Evolutionary conservation across 2,888 invertebrate genomes (phyloP).

Genomic region (Catocala sponsa): DNA sequence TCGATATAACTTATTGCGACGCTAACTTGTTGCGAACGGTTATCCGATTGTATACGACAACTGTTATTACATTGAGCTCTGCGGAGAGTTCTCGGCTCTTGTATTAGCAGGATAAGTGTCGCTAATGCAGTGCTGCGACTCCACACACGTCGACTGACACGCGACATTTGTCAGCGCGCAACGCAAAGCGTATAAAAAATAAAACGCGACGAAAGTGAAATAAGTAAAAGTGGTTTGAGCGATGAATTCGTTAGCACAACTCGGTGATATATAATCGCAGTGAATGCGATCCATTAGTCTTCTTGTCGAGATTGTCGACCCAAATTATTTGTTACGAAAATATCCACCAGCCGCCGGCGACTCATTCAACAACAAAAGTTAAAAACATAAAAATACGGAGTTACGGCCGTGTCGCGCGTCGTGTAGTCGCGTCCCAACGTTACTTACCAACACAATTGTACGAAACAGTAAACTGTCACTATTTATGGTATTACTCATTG

Average conservation of each 20-base stretch:
- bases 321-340: slow-evolving; percentile 66
- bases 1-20: slow-evolving; percentile 45
- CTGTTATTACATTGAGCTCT: not conserved
- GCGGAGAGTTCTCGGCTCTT: not conserved
- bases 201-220: slow-evolving; percentile 47
- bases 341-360: slow-evolving; percentile 39
- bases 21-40: slow-evolving; percentile 34
- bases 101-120: slow-evolving; percentile 23
- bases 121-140: slow-evolving; percentile 11
- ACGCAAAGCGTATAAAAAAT: slow-evolving; percentile 44
- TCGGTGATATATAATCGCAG: slow-evolving; percentile 63
- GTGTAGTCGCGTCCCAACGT: no score
- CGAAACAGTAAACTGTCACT: slow-evolving; percentile 9
- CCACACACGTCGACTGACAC: slow-evolving; percentile 3
- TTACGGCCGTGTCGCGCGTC: not conserved
- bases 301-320: slow-evolving; percentile 62
- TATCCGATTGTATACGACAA: slow-evolving; percentile 16
- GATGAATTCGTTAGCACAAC: slow-evolving; percentile 61
- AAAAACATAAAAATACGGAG: slow-evolving; percentile 12
- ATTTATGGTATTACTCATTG: slow-evolving; percentile 16
- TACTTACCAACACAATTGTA: no score
- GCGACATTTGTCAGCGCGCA: slow-evolving; percentile 11
- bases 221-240: slow-evolving; percentile 59
- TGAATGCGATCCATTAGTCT: slow-evolving; percentile 68
- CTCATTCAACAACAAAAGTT: slow-evolving; percentile 17